Evolutionary conservation across 2,113 vertebrate genomes (phyloP).

Genomic region (Dolichotis patagonum): DNA sequence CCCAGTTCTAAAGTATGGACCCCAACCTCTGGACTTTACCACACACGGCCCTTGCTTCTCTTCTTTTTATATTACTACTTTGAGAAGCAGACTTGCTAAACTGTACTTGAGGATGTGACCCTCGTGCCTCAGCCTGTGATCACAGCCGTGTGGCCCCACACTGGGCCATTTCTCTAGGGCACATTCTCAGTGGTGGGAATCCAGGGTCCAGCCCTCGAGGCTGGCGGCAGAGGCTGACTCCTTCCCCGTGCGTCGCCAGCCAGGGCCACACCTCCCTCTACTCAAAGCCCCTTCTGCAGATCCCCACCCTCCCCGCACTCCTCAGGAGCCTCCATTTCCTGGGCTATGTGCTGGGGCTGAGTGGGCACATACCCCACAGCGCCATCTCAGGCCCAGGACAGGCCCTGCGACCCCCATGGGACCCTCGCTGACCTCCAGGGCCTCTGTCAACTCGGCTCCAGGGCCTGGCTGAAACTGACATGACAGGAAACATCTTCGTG

Average conservation of each 20-base stretch:
- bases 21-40: accelerated
- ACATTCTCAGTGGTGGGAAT: background rate
- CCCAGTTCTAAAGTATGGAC: accelerated
- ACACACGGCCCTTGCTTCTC: too few species aligned
- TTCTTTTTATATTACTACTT: background rate
- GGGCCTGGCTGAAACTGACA: background rate
- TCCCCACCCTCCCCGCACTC: too few species aligned
- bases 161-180: background rate
- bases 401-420: accelerated
- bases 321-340: background rate
- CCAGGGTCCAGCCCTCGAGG: background rate
- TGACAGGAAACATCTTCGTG: background rate
- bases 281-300: background rate
- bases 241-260: background rate
- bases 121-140: background rate
- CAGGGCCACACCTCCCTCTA: too few species aligned
- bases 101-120: background rate
- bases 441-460: background rate
- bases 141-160: background rate
- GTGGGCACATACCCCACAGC: too few species aligned
- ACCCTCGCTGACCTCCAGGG: background rate
- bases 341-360: too few species aligned
- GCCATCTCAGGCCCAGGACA: background rate
- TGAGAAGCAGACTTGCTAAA: background rate
- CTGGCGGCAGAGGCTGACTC: background rate